Conservation (phyloP, 1,140 invertebrate species). For the Caenorhabditis tropicalis region DNA sequence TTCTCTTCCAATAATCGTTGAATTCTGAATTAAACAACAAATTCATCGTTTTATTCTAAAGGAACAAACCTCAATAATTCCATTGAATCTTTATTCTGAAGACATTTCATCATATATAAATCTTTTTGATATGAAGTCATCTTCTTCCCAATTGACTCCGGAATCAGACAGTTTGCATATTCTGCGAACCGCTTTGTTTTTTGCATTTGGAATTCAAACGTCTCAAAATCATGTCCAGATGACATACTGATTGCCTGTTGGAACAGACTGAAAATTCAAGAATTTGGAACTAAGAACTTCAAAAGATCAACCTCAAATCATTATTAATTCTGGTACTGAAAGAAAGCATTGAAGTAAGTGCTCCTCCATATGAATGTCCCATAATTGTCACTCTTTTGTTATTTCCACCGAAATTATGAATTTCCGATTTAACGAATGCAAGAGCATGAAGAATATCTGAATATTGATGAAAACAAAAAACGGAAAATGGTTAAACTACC, state of each 20-base stretch:
- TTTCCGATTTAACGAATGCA: slow-evolving; percentile 25
- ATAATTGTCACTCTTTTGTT: background rate
- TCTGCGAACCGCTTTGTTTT: background rate
- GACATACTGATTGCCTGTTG: slow-evolving; percentile 25
- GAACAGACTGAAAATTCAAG: slow-evolving; percentile 6
- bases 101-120: slow-evolving; percentile 17
- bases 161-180: background rate
- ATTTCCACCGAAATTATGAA: slow-evolving; percentile 31
- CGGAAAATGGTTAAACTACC: background rate
- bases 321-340: background rate
- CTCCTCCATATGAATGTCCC: slow-evolving; percentile 41
- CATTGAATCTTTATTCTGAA: background rate
- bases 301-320: background rate
- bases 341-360: background rate
- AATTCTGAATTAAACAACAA: background rate
- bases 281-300: no score
- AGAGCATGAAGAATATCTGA: slow-evolving; percentile 32
- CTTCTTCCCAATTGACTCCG: background rate
- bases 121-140: background rate
- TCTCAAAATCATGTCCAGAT: background rate
- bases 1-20: slow-evolving; percentile 40
- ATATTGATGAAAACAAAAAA: background rate
- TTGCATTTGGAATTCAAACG: background rate
- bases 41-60: background rate
- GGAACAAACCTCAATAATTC: background rate